Conservation (phyloP, 2,113 vertebrate species). For the Channa argus region DNA sequence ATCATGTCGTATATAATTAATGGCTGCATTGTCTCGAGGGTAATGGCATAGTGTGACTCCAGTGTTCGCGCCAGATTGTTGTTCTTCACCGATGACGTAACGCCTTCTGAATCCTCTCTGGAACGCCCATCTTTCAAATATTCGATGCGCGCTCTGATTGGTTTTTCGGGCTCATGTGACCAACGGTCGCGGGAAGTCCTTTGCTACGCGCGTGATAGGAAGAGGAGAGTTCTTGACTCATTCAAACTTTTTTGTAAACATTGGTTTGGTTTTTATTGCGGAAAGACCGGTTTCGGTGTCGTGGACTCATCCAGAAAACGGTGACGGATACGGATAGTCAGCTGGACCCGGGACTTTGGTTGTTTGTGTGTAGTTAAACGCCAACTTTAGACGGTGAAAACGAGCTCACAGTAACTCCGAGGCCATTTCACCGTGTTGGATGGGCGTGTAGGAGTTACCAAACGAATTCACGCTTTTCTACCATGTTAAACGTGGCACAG, state of each 20-base stretch:
- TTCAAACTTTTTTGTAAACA: slow-evolving; percentile 82
- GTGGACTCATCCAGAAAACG: not conserved
- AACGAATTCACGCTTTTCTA: slow-evolving; percentile 18
- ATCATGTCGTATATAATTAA: slow-evolving; percentile 5
- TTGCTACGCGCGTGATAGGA: slow-evolving; percentile 77
- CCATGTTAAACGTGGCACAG: not conserved
- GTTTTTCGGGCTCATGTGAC: slow-evolving; percentile 81
- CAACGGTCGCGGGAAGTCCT: slow-evolving; percentile 96
- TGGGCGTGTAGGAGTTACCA: slow-evolving; percentile 56
- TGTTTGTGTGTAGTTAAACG: not conserved
- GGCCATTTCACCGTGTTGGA: slow-evolving; percentile 45
- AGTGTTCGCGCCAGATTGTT: slow-evolving; percentile 87
- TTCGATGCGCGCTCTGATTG: slow-evolving; percentile 80
- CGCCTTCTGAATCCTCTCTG: not conserved
- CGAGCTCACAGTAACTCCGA: not conserved
- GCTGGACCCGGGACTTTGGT: not conserved
- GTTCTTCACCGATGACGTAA: slow-evolving; percentile 55
- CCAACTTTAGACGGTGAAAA: not conserved
- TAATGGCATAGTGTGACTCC: not conserved
- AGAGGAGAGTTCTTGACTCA: slow-evolving; percentile 51
- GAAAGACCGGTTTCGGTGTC: slow-evolving; percentile 22
- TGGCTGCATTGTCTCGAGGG: slow-evolving; percentile 13
- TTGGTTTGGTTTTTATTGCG: slow-evolving; percentile 31
- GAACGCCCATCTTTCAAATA: slow-evolving; percentile 88
- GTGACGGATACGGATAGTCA: slow-evolving; percentile 6